phyloP scores from a whole-genome alignment of 2,797 vertebrate genomes.

The Hyperoplus lanceolatus region DNA sequence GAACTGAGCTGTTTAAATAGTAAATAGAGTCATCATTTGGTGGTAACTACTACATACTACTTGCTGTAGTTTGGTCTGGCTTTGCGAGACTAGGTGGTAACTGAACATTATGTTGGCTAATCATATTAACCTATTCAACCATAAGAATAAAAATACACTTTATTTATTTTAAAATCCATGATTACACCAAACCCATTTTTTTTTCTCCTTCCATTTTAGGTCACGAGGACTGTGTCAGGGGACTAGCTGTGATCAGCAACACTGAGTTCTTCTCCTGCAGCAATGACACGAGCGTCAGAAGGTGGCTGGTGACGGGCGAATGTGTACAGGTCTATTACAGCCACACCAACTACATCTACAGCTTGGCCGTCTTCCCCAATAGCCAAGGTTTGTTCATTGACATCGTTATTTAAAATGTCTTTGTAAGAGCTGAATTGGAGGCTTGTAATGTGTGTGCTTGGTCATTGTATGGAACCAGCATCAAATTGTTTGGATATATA shows the following conservation, averaged over 20 bases:
- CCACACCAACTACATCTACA: slow-evolving; percentile 98
- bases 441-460: neutral
- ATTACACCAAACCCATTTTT: neutral
- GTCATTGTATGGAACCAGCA: neutral
- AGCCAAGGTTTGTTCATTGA: slow-evolving; percentile 87
- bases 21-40: too few relatives aligned
- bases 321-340: slow-evolving; percentile 94
- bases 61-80: neutral
- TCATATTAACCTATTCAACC: neutral
- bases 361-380: slow-evolving; percentile 92
- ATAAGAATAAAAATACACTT: neutral
- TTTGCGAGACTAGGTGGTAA: neutral
- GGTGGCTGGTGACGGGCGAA: slow-evolving; percentile 94
- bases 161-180: neutral
- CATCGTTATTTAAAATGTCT: neutral
- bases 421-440: neutral
- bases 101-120: neutral
- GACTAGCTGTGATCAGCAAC: slow-evolving; percentile 92
- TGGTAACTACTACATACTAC: too few relatives aligned
- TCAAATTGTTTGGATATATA: slow-evolving; percentile 1
- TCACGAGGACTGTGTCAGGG: slow-evolving; percentile 97
- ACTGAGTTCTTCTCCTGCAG: slow-evolving; percentile 97
- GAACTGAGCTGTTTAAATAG: neutral
- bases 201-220: slow-evolving; percentile 78
- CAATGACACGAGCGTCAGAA: slow-evolving; percentile 94